These are phyloP conservation scores for Rhagonycha fulva DNA, from an alignment of 2,888 invertebrate species.

Conservation along the genomic window DNA sequence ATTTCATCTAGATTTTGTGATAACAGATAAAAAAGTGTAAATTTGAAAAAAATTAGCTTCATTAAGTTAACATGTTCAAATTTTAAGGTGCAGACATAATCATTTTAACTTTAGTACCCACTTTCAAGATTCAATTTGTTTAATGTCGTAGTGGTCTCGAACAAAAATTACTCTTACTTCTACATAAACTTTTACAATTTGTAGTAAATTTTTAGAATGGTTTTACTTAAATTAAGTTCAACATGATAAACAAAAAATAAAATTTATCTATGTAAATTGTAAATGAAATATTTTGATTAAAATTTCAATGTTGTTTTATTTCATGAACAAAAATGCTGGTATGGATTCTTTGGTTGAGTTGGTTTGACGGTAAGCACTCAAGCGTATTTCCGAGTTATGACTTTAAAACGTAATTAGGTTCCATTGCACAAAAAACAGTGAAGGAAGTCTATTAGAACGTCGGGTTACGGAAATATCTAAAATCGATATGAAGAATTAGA, in stretches of 20 bases:
- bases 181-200: not conserved
- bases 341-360: conserved; percentile 8
- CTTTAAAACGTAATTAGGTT: not conserved
- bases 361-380: conserved; percentile 4
- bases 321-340: not conserved
- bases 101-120: not conserved
- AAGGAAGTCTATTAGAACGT: not conserved
- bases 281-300: not conserved
- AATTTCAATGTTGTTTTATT: not conserved
- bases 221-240: not conserved
- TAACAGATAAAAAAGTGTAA: not conserved
- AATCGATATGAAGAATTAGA: not conserved
- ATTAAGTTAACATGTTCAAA: not conserved
- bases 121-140: not conserved
- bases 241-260: not conserved
- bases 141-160: not conserved
- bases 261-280: not conserved
- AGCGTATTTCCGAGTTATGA: conserved; percentile 13
- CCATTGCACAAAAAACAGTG: not conserved
- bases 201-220: not conserved
- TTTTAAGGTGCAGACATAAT: not conserved
- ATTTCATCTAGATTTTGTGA: not conserved
- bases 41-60: not conserved
- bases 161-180: not conserved
- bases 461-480: not conserved